Base-by-base conservation (phyloP, 2,113 vertebrate species). In the Microtus pennsylvanicus region DNA sequence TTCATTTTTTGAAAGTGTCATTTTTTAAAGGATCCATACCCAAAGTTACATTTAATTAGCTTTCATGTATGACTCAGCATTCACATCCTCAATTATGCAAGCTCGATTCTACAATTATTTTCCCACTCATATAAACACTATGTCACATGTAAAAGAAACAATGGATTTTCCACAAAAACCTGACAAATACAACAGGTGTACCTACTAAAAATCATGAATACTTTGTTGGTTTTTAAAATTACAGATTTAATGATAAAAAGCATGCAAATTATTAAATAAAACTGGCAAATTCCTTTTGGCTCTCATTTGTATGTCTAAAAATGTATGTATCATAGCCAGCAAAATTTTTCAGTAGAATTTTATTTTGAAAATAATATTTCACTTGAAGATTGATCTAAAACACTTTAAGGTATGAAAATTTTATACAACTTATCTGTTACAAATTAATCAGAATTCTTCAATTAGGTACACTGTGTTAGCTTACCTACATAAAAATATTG, bases 201-300 rank as follows among this genome's bases (percentile, higher is more conserved):
- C 81, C 83, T 91, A 90, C 35, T 93, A 85, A 52, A 97, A 97
- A 98, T 98, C 96, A 98, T 94, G 96, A 97, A 98, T 72, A 95
- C 97, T 98, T 93, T n/a, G 42, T 65, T 35, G 96, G 87, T 97
- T 98, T 93, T 87, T 97, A 96, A 97, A 96, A 89, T 93, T 96
- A 97, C 90, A 97, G 96, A 96, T 98, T 98, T 98, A 98, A 97
- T 98, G 96, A 96, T 97, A 98, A 98, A 92, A 98, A 97, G 94
- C 94, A 96, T 98, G 96, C 97, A 98, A 95, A 96, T 95, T 80
- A 98, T 89, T 93, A 98, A 97, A 97, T 96, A 97, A 98, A 98
- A 97, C 70, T 98, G 58, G 97, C 55, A 93, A 95, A 63, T 91
- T 94, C 50, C 38, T 96, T 94, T 91, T 94, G 90, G 83, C 89